Evolutionary conservation across 2,797 vertebrate species (phyloP).

Genomic region (Hoplostethus mediterraneus): DNA sequence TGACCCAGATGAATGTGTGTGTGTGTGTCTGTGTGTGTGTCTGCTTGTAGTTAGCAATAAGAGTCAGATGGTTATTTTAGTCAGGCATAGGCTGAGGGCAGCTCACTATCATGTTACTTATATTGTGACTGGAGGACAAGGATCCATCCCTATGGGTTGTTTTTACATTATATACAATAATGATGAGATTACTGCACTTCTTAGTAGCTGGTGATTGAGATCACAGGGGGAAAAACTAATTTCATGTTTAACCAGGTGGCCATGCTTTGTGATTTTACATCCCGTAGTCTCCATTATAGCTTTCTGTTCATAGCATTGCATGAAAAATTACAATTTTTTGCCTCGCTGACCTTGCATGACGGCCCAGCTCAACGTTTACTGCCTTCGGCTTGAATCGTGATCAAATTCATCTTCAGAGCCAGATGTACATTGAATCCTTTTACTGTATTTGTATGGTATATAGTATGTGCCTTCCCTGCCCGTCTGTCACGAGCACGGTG

Average conservation of each 20-base stretch:
- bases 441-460: not conserved
- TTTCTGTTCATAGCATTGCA: constrained; percentile 43
- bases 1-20: constrained; percentile 56
- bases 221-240: not conserved
- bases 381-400: constrained; percentile 40
- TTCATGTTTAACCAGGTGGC: constrained; percentile 33
- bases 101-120: constrained; percentile 59
- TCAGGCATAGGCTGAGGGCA: constrained; percentile 58
- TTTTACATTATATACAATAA: not conserved
- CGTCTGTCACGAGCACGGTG: not conserved
- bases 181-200: constrained; percentile 48
- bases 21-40: constrained; percentile 12
- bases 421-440: not conserved
- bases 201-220: constrained; percentile 56
- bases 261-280: constrained; percentile 34
- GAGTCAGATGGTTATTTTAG: constrained; percentile 68
- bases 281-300: constrained; percentile 31
- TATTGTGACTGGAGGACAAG: constrained; percentile 44
- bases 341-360: constrained; percentile 59
- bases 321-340: constrained; percentile 61
- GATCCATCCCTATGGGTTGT: constrained; percentile 45
- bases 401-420: constrained; percentile 37
- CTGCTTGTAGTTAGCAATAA: constrained; percentile 49
- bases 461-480: not conserved
- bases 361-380: no score